phyloP scores from a whole-genome alignment of 1,140 invertebrate genomes.

The Myzus persicae region DNA sequence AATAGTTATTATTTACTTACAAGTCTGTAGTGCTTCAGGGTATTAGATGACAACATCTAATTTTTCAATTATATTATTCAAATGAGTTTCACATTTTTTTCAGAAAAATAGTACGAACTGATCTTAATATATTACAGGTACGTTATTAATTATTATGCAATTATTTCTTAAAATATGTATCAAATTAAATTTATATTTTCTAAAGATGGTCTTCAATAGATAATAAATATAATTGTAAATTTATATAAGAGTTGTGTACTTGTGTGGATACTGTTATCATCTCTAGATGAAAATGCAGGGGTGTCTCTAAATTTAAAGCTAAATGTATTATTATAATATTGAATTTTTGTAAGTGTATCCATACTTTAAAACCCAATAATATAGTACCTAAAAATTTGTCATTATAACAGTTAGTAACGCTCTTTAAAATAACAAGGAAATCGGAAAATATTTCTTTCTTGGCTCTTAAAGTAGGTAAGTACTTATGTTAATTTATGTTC shows the following conservation, averaged over 20 bases:
- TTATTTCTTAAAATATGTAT: neutral
- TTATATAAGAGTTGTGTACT: neutral
- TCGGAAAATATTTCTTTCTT: too few species aligned
- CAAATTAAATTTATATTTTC: neutral
- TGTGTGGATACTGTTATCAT: too few species aligned
- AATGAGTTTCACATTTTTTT: neutral
- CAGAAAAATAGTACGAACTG: neutral
- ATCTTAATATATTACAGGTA: neutral
- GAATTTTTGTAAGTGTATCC: too few species aligned
- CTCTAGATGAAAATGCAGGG: too few species aligned
- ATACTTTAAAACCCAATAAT: too few species aligned
- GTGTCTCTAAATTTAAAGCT: too few species aligned
- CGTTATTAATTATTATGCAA: neutral
- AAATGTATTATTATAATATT: too few species aligned
- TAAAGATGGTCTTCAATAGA: neutral
- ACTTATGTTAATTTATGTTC: too few species aligned
- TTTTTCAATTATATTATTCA: neutral
- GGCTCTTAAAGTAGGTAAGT: too few species aligned
- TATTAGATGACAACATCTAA: neutral
- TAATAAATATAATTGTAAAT: neutral
- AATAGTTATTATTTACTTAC: neutral
- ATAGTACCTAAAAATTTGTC: too few species aligned
- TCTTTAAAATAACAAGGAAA: too few species aligned
- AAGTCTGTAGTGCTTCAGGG: neutral
- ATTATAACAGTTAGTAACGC: too few species aligned